Percentiles rank a stretch among this genome's conserved stretches.
Evolutionary conservation across 1,140 invertebrate genomes (phyloP).

Genomic region (Galleria mellonella): DNA sequence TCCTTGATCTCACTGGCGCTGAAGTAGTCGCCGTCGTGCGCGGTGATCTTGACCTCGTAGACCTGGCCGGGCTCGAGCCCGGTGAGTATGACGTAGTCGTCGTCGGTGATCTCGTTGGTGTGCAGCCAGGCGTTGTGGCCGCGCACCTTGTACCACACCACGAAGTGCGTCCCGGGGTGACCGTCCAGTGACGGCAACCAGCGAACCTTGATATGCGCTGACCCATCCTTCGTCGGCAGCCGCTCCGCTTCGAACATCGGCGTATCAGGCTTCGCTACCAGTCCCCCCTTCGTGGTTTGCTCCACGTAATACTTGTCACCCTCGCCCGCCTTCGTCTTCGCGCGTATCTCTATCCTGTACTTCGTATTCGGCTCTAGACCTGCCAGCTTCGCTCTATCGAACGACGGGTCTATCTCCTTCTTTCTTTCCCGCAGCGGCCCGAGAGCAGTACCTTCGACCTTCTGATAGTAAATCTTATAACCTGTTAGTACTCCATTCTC

Average conservation of each 20-base stretch:
- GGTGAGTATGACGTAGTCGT: constrained; percentile 84
- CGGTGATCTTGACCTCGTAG: constrained; percentile 93
- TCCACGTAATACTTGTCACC: constrained; percentile 91
- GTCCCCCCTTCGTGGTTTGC: constrained; percentile 78
- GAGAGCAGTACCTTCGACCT: constrained; percentile 83
- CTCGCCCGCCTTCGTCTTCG: constrained; percentile 88
- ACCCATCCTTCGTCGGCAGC: constrained; percentile 82
- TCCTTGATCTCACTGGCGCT: constrained; percentile 83
- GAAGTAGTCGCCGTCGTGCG: constrained; percentile 90
- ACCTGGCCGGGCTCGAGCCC: constrained; percentile 89
- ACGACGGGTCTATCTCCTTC: constrained; percentile 86
- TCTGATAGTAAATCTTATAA: constrained; percentile 93
- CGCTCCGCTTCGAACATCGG: constrained; percentile 85
- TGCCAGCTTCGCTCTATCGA: constrained; percentile 88
- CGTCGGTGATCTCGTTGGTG: constrained; percentile 80
- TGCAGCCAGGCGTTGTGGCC: constrained; percentile 80
- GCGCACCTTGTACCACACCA: constrained; percentile 84
- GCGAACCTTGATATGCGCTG: constrained; percentile 84
- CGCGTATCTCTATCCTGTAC: constrained; percentile 90
- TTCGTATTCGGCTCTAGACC: constrained; percentile 89
- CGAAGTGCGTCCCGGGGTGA: constrained; percentile 89
- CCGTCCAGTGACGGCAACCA: constrained; percentile 87
- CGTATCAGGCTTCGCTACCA: constrained; percentile 79
- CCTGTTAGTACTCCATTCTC: constrained; percentile 95
- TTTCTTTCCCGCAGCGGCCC: constrained; percentile 81